phyloP scores from a whole-genome alignment of 2,888 invertebrate species.

The Scrobipalpa costella region DNA sequence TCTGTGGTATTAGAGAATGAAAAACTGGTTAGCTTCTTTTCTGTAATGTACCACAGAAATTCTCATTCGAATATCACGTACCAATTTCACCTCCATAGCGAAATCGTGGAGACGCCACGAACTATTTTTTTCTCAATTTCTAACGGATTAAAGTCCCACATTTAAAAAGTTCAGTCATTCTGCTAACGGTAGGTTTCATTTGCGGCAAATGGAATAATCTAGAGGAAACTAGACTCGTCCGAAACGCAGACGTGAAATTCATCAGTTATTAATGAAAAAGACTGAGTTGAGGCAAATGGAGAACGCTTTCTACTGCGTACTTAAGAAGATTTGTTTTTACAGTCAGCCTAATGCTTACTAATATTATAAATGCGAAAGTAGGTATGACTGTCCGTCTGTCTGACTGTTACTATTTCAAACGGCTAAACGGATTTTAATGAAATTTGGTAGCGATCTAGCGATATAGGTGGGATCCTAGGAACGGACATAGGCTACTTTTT shows the following conservation, averaged over 20 bases:
- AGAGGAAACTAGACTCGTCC: constrained; percentile 2
- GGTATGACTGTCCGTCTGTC: no score
- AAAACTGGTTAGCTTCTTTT: no score
- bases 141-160: constrained; percentile 29
- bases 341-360: no score
- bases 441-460: no score
- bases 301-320: background rate
- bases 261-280: constrained; percentile 13
- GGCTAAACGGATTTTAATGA: no score
- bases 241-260: constrained; percentile 20
- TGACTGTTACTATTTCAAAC: no score
- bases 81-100: constrained; percentile 35
- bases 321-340: no score
- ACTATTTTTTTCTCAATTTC: background rate
- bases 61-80: background rate
- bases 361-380: no score
- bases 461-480: no score
- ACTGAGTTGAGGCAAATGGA: background rate
- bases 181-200: constrained; percentile 22
- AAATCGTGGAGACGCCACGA: background rate
- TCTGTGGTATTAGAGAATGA: no score
- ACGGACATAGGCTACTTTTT: no score
- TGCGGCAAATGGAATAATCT: constrained; percentile 17
- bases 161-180: constrained; percentile 23
- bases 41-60: no score